These are phyloP conservation scores for Apteryx mantelli DNA, from an alignment of 2,113 vertebrate species.

Conservation along the genomic window DNA sequence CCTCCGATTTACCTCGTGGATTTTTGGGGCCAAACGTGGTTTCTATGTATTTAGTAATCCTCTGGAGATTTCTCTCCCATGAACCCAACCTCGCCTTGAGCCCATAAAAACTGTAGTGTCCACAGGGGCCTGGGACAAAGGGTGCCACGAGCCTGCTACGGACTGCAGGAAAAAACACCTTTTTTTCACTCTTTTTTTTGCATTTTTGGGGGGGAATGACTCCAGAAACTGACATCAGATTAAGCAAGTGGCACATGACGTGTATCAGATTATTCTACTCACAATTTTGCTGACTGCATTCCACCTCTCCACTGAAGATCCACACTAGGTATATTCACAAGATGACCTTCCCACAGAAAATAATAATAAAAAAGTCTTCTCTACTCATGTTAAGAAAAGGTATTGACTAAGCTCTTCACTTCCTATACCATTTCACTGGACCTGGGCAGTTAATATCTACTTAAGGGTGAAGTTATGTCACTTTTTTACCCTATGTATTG, in stretches of 20 bases:
- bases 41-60: background rate
- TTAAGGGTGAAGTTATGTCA: background rate
- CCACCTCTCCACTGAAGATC: background rate
- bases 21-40: background rate
- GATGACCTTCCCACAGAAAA: background rate
- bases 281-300: background rate
- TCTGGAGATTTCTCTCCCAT: background rate
- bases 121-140: too few relatives aligned
- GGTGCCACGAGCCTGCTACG: background rate
- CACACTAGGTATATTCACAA: background rate
- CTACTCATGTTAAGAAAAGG: background rate
- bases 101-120: background rate
- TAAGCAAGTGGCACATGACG: too few relatives aligned
- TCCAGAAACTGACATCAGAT: background rate
- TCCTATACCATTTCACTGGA: background rate
- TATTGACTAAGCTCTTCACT: background rate
- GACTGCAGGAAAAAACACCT: accelerated
- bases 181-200: too few relatives aligned
- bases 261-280: too few relatives aligned
- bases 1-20: background rate
- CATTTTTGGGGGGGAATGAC: background rate
- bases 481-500: background rate
- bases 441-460: background rate
- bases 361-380: background rate
- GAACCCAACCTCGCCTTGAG: background rate